Evolutionary conservation across 2,888 invertebrate species (phyloP), one percentile per base, ranked within the genome.

Genomic region (Himalopsyche japonica): DNA sequence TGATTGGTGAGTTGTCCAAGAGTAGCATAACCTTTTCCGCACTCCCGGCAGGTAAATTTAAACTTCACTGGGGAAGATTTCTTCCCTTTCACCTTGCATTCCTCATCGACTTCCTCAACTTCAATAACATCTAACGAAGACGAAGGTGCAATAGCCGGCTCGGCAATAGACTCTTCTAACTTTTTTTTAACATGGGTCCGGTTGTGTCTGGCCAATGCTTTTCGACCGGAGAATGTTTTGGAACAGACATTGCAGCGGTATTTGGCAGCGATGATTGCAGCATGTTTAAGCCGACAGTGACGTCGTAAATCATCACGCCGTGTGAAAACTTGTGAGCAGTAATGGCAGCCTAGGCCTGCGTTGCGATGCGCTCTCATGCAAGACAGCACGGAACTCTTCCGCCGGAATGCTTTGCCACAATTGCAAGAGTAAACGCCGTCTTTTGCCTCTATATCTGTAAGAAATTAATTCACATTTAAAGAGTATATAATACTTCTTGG

Each of bases 1-100:
- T 86, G 86, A 15, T 76, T 30, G 8, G 81, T 81, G 5, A 86
- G 57, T 6, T 84, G 79, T 18, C 84, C 84, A 20, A 86, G 79
- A 3, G 86, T 86, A 1, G 85, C 48, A 47, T 43, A 85, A n/a
- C 81, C 85, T 79, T 81, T 81, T n/a, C 82, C 81, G 43, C 86
- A 86, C 18, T 70, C 81, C 24, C 79, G 64, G 57, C 86, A 86
- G 10, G 57, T 85, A 57, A 86, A 86, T 34, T 84, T 81, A 77
- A 86, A 85, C 81, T 86, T 86, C 12, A 85, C 48, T 34, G 76
- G 18, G 20, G 76, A 43, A 3, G 76, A 48, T 47, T 81, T 76
- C 76, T 47, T 81, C 47, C 49, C 76, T 12, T 43, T 76, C 24
- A 47, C 15, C 15, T 49, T 37, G n/a, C 27, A 47, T 24, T 82